phyloP scores from a whole-genome alignment of 2,797 vertebrate genomes.

The Peromyscus aztecus region DNA sequence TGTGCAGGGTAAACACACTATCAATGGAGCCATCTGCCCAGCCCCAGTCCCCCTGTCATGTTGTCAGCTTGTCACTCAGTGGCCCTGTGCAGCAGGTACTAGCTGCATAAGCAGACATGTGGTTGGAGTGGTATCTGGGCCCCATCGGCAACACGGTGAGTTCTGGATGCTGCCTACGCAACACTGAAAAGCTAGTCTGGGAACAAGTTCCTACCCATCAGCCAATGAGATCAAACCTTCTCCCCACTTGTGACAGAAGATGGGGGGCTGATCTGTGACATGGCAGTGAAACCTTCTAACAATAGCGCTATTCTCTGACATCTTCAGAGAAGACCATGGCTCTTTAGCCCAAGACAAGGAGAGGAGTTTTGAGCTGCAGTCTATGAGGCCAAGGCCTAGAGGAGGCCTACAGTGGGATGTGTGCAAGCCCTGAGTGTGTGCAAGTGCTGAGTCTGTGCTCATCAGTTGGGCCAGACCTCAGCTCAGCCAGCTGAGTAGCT shows the following conservation, averaged over 20 bases:
- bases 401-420: accelerated
- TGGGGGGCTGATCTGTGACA: neutral
- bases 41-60: neutral
- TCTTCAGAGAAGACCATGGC: accelerated
- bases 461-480: neutral
- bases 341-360: neutral
- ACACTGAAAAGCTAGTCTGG: neutral
- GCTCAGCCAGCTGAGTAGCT: neutral
- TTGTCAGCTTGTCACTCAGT: neutral
- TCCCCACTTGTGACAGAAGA: too few species aligned
- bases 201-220: accelerated
- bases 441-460: neutral
- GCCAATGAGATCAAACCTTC: too few species aligned
- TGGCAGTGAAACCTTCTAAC: neutral
- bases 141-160: neutral
- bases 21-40: too few species aligned
- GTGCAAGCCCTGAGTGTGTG: accelerated
- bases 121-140: too few species aligned
- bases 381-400: neutral
- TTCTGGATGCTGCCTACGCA: too few species aligned
- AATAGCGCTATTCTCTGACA: neutral
- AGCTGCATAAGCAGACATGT: accelerated
- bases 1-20: too few species aligned
- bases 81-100: neutral
- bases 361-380: neutral